Conservation (phyloP, 2,797 vertebrate genomes). For the Cyprinella venusta region DNA sequence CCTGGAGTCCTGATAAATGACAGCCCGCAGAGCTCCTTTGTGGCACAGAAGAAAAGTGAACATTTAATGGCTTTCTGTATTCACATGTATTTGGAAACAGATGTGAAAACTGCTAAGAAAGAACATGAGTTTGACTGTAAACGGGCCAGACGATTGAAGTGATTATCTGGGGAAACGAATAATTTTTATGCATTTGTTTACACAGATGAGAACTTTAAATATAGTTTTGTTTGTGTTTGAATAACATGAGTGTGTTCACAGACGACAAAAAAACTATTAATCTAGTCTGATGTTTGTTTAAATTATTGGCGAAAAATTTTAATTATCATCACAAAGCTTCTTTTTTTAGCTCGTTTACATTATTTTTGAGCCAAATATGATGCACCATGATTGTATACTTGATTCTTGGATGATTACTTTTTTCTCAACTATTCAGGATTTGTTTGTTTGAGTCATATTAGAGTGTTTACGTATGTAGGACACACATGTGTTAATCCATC, state of each 20-base stretch:
- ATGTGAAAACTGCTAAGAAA: slow-evolving; percentile 19
- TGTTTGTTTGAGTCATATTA: neutral
- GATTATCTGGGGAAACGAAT: slow-evolving; percentile 21
- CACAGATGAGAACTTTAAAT: slow-evolving; percentile 6
- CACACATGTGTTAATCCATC: neutral
- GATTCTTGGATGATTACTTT: neutral
- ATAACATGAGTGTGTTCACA: neutral
- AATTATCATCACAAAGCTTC: neutral
- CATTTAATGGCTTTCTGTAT: slow-evolving; percentile 14
- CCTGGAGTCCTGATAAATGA: slow-evolving; percentile 41
- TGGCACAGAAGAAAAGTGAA: slow-evolving; percentile 24
- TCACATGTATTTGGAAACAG: slow-evolving; percentile 23
- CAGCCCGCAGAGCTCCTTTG: slow-evolving; percentile 26
- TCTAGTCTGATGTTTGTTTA: neutral
- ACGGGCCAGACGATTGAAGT: neutral
- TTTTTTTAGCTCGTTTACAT: neutral
- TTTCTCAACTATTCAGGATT: neutral
- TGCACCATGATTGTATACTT: neutral
- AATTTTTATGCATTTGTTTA: neutral
- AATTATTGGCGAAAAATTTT: neutral
- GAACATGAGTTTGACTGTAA: slow-evolving; percentile 25
- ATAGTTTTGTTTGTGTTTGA: neutral
- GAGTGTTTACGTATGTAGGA: neutral
- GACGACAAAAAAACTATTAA: neutral
- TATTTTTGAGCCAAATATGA: neutral